Evolutionary conservation across 2,113 vertebrate genomes (phyloP).

Genomic region (Antennarius striatus): DNA sequence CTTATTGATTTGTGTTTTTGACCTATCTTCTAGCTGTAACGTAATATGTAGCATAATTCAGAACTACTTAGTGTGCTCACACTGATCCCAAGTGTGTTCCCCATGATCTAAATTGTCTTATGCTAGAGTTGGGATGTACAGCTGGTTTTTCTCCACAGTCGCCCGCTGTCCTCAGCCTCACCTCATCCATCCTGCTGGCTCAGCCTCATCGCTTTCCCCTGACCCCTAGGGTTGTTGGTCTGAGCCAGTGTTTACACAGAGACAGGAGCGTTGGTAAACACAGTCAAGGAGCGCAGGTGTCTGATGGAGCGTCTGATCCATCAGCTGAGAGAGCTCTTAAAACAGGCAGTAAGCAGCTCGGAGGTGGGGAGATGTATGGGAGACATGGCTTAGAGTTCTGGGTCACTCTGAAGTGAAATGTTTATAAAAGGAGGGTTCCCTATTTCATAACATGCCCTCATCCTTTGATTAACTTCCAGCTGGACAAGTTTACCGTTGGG

Average conservation of each 20-base stretch:
- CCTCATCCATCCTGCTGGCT: conserved; percentile 62
- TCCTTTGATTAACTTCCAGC: conserved; percentile 17
- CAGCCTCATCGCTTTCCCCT: conserved; percentile 25
- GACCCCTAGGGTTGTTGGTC: conserved; percentile 60
- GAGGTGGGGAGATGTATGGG: conserved; percentile 12
- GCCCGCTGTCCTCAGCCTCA: conserved; percentile 38
- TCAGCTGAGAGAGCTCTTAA: conserved; percentile 33
- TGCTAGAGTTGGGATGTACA: conserved; percentile 39
- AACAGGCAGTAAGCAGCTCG: conserved; percentile 16
- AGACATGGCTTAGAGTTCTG: conserved; percentile 20
- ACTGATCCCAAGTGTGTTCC: conserved; percentile 21
- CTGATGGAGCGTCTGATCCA: conserved; percentile 50
- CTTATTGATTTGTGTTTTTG: not conserved
- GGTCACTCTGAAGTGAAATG: conserved; percentile 36
- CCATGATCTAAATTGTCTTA: not conserved
- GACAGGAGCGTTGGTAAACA: conserved; percentile 64
- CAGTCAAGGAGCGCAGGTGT: conserved; percentile 65
- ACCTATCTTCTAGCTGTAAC: not conserved
- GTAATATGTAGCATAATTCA: not conserved
- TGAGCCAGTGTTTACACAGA: conserved; percentile 61
- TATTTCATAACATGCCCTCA: conserved; percentile 11
- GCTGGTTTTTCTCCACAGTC: conserved; percentile 64
- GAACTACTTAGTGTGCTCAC: not conserved
- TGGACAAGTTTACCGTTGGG: conserved; percentile 8
- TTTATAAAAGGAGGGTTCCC: conserved; percentile 48